Percentiles rank a stretch among this genome's conserved stretches.
Conservation (phyloP, 2,888 invertebrate species). For the Mechanitis mazaeus region DNA sequence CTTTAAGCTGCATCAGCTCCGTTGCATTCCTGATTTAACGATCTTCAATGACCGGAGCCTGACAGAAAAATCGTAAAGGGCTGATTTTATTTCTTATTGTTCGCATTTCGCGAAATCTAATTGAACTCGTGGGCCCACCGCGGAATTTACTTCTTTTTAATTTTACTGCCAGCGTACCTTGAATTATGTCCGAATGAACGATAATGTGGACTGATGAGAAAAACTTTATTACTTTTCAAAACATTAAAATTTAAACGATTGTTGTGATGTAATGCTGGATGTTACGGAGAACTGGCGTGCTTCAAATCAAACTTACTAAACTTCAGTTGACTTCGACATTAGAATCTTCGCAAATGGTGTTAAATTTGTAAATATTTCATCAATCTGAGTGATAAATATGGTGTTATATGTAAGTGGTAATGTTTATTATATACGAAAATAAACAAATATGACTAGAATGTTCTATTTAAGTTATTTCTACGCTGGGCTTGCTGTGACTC, state of each 20-base stretch:
- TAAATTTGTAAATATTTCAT: too few species aligned
- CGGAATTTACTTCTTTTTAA: constrained; percentile 68
- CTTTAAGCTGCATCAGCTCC: constrained; percentile 55
- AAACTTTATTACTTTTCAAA: constrained; percentile 66
- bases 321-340: too few species aligned
- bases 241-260: constrained; percentile 52
- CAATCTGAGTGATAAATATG: too few species aligned
- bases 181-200: constrained; percentile 49
- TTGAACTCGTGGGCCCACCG: constrained; percentile 62
- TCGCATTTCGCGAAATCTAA: constrained; percentile 74
- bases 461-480: constrained; percentile 33
- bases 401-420: neutral
- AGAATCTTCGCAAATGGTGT: neutral
- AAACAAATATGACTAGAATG: constrained; percentile 33
- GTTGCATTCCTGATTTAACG: constrained; percentile 72
- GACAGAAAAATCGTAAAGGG: constrained; percentile 69
- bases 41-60: constrained; percentile 62
- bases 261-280: constrained; percentile 12
- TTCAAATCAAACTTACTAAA: constrained; percentile 3
- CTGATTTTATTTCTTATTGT: constrained; percentile 75
- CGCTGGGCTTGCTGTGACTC: constrained; percentile 33
- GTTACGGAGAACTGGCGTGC: neutral
- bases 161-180: constrained; percentile 58
- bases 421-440: constrained; percentile 26
- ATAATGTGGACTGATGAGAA: constrained; percentile 53